phyloP scores from a whole-genome alignment of 1,140 invertebrate genomes.

The Helicoverpa armigera region DNA sequence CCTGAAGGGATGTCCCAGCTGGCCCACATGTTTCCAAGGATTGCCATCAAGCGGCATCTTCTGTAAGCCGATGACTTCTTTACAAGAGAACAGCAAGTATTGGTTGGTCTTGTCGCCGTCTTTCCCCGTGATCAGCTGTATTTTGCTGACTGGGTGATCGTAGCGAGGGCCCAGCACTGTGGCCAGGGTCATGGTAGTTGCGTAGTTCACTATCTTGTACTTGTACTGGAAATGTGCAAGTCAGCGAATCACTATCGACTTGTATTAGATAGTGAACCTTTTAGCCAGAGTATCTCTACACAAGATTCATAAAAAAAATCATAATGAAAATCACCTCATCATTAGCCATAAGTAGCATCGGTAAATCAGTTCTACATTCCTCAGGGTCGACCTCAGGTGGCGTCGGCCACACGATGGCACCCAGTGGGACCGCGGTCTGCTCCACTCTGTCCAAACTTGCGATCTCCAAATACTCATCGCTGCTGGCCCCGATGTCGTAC shows the following conservation, averaged over 20 bases:
- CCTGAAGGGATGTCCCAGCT: constrained; percentile 89
- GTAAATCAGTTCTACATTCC: constrained; percentile 62
- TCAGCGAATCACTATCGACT: not conserved
- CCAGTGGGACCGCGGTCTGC: constrained; percentile 88
- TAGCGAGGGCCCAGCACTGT: constrained; percentile 90
- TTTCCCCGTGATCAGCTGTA: constrained; percentile 81
- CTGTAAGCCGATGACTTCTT: constrained; percentile 90
- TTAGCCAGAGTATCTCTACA: not conserved
- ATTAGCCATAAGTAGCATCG: constrained; percentile 81
- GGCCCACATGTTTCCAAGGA: constrained; percentile 89
- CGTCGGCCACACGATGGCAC: constrained; percentile 80
- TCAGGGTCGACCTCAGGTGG: constrained; percentile 64
- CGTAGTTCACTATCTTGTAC: constrained; percentile 89
- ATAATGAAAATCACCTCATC: constrained; percentile 77
- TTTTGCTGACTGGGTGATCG: constrained; percentile 87
- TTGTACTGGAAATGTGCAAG: constrained; percentile 86
- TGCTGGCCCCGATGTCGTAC: constrained; percentile 89
- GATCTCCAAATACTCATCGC: constrained; percentile 71
- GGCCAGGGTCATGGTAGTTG: constrained; percentile 88
- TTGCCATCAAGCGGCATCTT: constrained; percentile 91
- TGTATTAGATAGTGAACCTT: not conserved
- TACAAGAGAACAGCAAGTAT: constrained; percentile 89
- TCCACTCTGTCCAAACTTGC: constrained; percentile 87
- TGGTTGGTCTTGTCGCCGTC: constrained; percentile 63
- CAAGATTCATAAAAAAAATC: not conserved